Evolutionary conservation across 2,888 invertebrate genomes (phyloP).

Genomic region (Platerodrilus igneus): DNA sequence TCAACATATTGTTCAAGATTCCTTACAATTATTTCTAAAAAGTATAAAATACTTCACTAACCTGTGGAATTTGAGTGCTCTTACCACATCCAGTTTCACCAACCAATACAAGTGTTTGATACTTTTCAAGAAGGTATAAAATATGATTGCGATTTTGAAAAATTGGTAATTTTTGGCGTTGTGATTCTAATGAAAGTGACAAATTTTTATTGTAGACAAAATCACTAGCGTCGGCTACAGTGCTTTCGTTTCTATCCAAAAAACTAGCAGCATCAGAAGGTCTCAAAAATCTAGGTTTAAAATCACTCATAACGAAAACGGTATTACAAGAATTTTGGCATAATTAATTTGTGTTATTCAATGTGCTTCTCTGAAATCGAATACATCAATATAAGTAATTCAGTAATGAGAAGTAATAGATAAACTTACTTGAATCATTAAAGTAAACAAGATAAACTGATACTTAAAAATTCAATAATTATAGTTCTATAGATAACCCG

Average conservation of each 20-base stretch:
- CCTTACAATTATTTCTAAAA: background rate
- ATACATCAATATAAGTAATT: too few relatives aligned
- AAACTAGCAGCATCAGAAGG: slow-evolving; percentile 44
- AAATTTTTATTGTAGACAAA: slow-evolving; percentile 84
- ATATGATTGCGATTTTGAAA: slow-evolving; percentile 82
- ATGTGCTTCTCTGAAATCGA: too few relatives aligned
- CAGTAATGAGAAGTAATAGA: too few relatives aligned
- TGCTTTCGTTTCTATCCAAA: slow-evolving; percentile 42
- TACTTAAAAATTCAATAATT: too few relatives aligned
- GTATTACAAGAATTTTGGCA: too few relatives aligned
- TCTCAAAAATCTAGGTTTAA: slow-evolving; percentile 46
- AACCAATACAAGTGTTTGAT: slow-evolving; percentile 80
- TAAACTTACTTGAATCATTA: too few relatives aligned
- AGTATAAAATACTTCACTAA: slow-evolving; percentile 45
- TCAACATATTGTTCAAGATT: too few relatives aligned
- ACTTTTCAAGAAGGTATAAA: slow-evolving; percentile 82
- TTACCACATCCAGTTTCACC: slow-evolving; percentile 97
- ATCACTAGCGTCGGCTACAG: slow-evolving; percentile 39
- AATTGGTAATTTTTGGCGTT: slow-evolving; percentile 82
- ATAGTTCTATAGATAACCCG: too few relatives aligned
- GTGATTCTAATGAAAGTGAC: slow-evolving; percentile 76
- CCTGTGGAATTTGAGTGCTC: slow-evolving; percentile 93
- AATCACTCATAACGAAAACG: slow-evolving; percentile 42
- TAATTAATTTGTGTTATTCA: too few relatives aligned
- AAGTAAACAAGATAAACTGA: too few relatives aligned